Evolutionary conservation across 1,140 invertebrate genomes (phyloP).

Genomic region (Conus ventricosus): DNA sequence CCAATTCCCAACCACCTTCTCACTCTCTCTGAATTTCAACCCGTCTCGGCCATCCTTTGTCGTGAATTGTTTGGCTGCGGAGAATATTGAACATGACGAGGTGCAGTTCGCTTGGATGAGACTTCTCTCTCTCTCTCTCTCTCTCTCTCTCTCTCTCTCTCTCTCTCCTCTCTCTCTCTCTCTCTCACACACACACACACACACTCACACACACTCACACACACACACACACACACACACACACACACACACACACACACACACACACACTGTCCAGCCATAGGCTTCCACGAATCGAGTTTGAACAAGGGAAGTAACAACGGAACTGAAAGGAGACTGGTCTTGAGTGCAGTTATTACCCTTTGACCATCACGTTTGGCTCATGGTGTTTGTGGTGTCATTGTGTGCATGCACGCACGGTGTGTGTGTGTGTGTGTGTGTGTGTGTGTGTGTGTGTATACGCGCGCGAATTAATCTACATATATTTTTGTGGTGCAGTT

Average conservation of each 20-base stretch:
- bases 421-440: neutral
- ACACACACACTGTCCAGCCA: neutral
- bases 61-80: no score
- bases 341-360: no score
- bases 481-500: no score
- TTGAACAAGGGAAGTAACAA: neutral
- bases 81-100: no score
- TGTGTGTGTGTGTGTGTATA: neutral
- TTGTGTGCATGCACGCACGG: neutral
- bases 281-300: neutral
- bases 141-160: slow-evolving; percentile 11
- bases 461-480: no score
- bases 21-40: no score
- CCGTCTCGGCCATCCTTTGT: no score
- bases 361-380: no score
- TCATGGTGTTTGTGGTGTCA: neutral
- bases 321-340: neutral
- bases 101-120: no score
- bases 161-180: neutral
- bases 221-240: slow-evolving; percentile 19
- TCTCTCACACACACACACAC: neutral
- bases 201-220: neutral
- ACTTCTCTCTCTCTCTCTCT: neutral
- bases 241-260: no score
- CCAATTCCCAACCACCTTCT: no score